Evolutionary conservation across 2,888 invertebrate species (phyloP), one percentile per base, ranked within the genome.

Genomic region (Diadromus collaris): DNA sequence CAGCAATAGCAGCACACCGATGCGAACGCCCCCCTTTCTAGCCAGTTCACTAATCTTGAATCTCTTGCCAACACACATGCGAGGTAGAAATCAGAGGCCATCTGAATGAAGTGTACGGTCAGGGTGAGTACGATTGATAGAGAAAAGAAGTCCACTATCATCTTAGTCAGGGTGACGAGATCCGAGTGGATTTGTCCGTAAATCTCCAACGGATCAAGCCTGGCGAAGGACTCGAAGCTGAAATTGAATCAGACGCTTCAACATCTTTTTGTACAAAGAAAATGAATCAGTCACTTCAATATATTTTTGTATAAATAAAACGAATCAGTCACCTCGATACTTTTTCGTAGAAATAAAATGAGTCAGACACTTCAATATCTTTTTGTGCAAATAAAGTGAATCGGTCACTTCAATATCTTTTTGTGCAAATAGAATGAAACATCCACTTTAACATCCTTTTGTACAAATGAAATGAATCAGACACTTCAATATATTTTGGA

Each of bases 131-230:
- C 71, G 4, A 78, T 60, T 48, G 70, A 24, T 4, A 58, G 29
- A 1, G 78, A 78, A 29, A 51, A 67, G 13, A 70, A 75, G 13
- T 75, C 24, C 2, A 78, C 70, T 1, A 75, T 16, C 3, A 65
- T 29, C 5, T n/a, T 70, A 0, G 78, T 75, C 24, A 78, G 32
- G 13, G 38, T 46, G 7, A 67, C 32, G 6, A 78, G 61, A 10
- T 78, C 61, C 6, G 70, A 61, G 24, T 71, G 74, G 10, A 78
- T 34, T 2, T 54, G 29, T n/a, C 70, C 34, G 48, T 46, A 75
- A 16, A 44, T 67, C 3, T n/a, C 44, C 6, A 67, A 32, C n/a
- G 32, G 54, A 56, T 67, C 54, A 16, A 67, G 38, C n/a, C 21
- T 38, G 10, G 27, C 44, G 1, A 60, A 29, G 7, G 27, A 51